phyloP scores from a whole-genome alignment of 1,140 invertebrate species.

The Drosophila paulistorum region DNA sequence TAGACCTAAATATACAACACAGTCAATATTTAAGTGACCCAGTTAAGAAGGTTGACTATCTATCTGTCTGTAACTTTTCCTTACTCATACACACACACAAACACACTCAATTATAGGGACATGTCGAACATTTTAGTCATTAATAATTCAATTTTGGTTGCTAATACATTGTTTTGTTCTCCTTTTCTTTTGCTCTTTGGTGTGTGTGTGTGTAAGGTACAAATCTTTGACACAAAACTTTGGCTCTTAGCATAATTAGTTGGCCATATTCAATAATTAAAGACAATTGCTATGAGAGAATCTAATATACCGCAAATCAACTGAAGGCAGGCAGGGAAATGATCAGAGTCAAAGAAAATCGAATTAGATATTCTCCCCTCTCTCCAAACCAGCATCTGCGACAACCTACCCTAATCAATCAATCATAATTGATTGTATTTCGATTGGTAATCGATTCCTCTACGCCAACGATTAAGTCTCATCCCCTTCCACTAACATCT shows the following conservation, averaged over 20 bases:
- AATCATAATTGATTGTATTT: constrained; percentile 55
- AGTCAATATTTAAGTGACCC: constrained; percentile 51
- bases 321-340: too few relatives aligned
- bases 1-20: constrained; percentile 63
- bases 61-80: constrained; percentile 19
- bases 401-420: constrained; percentile 21
- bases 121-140: constrained; percentile 51
- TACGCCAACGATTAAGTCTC: constrained; percentile 17
- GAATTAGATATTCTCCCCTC: constrained; percentile 21
- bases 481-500: background rate
- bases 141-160: constrained; percentile 70
- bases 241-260: constrained; percentile 70
- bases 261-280: constrained; percentile 72
- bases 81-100: constrained; percentile 5
- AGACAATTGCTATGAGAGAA: constrained; percentile 11
- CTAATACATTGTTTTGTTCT: constrained; percentile 62
- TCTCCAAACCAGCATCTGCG: constrained; percentile 13
- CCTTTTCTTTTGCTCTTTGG: background rate
- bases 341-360: background rate
- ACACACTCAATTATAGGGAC: background rate
- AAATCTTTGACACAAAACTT: constrained; percentile 26
- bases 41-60: constrained; percentile 24
- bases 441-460: constrained; percentile 37
- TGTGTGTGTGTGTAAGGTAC: constrained; percentile 43
- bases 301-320: too few relatives aligned